A percentile compares a stretch with the other conserved stretches of the same genome.
Evolutionary conservation across 2,113 vertebrate species (phyloP).

Genomic region (Falcunculus frontatus): DNA sequence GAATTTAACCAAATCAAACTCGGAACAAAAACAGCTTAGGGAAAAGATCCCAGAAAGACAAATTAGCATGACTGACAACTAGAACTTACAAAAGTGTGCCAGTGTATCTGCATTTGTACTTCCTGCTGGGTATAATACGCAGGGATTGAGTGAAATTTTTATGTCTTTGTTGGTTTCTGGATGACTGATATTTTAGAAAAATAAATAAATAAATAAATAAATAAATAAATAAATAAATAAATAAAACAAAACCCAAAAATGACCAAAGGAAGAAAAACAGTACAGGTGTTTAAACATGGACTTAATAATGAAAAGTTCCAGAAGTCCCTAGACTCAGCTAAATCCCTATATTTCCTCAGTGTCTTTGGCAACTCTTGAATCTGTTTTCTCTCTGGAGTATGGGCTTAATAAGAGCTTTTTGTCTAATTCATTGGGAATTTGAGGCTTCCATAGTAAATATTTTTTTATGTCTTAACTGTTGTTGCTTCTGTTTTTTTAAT

Average conservation of each 20-base stretch:
- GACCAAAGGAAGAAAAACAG: not conserved
- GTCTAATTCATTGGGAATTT: not conserved
- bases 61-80: not conserved
- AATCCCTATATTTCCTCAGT: not conserved
- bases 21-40: not conserved
- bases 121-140: not conserved
- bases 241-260: rapidly evolving
- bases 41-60: not conserved
- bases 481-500: not conserved
- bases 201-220: not conserved
- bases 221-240: too few relatives aligned
- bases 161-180: not conserved
- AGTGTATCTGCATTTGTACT: rapidly evolving
- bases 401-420: not conserved
- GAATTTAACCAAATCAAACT: not conserved
- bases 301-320: not conserved
- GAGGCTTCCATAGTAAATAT: not conserved
- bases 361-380: not conserved
- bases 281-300: not conserved
- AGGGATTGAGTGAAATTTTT: not conserved
- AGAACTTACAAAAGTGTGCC: not conserved
- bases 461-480: not conserved
- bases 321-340: not conserved
- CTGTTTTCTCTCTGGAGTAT: not conserved
- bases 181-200: not conserved